Evolutionary conservation across 2,888 invertebrate genomes (phyloP).

Genomic region (Athalia cordata): DNA sequence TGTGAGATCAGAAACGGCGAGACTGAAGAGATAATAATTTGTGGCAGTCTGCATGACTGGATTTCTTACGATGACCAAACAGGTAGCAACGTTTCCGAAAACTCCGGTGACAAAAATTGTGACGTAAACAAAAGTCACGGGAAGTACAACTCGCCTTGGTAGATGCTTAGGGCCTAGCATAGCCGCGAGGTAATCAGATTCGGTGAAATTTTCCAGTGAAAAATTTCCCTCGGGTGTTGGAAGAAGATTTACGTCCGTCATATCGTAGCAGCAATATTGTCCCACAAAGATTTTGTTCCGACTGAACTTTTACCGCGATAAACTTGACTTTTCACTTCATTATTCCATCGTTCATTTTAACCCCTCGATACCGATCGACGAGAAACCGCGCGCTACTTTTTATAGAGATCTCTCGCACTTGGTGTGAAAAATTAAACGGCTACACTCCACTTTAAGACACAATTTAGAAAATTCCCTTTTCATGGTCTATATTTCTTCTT

Average conservation of each 20-base stretch:
- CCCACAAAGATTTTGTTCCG: too few relatives aligned
- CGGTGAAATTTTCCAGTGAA: constrained; percentile 76
- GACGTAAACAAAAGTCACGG: constrained; percentile 82
- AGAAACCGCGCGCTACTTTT: too few relatives aligned
- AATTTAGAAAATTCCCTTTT: too few relatives aligned
- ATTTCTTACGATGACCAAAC: constrained; percentile 88
- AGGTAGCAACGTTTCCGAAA: constrained; percentile 88
- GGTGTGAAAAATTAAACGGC: too few relatives aligned
- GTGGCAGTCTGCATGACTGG: constrained; percentile 90
- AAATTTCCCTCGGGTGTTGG: constrained; percentile 70
- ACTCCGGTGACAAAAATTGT: constrained; percentile 88
- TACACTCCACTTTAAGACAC: too few relatives aligned
- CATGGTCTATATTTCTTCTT: too few relatives aligned
- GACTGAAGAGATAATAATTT: constrained; percentile 91
- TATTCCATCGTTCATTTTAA: too few relatives aligned
- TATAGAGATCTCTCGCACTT: too few relatives aligned
- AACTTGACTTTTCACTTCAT: not conserved
- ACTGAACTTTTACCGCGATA: not conserved
- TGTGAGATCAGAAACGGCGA: constrained; percentile 90
- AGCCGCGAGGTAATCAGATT: constrained; percentile 77
- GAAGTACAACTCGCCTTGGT: constrained; percentile 73
- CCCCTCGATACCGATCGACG: too few relatives aligned
- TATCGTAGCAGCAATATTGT: not conserved
- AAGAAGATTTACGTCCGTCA: constrained; percentile 31
- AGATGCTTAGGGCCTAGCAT: constrained; percentile 80